Conservation (phyloP, 1,140 invertebrate genomes). For the Onthophagus taurus region DNA sequence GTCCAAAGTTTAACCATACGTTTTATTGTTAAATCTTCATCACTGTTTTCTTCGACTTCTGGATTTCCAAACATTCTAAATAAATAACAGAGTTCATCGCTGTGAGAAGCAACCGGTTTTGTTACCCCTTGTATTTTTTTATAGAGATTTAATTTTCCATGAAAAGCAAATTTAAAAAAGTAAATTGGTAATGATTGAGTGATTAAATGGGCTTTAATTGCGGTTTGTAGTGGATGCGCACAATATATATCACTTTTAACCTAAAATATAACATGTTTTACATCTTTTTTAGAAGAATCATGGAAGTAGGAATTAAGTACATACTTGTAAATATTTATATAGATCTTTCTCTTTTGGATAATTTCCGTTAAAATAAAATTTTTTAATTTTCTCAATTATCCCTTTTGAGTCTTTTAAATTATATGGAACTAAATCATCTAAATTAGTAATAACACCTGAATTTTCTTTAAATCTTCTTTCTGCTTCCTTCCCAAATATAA, state of each 20-base stretch:
- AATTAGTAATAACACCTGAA: constrained; percentile 37
- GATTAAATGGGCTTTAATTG: constrained; percentile 38
- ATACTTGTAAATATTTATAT: constrained; percentile 25
- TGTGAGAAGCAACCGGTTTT: constrained; percentile 51
- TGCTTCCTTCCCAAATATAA: constrained; percentile 24
- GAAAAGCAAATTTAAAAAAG: constrained; percentile 45
- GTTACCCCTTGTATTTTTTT: constrained; percentile 32
- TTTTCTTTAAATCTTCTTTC: constrained; percentile 32
- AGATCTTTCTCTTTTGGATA: constrained; percentile 34
- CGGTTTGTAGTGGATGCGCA: no score
- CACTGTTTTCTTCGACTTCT: constrained; percentile 29
- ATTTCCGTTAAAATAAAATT: constrained; percentile 43
- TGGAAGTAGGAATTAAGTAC: no score
- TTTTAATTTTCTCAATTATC: constrained; percentile 39
- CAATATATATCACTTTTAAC: no score
- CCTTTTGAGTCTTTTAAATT: constrained; percentile 38
- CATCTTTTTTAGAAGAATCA: neutral
- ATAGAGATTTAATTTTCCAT: constrained; percentile 42
- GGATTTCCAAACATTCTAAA: constrained; percentile 44
- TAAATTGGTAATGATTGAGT: constrained; percentile 38
- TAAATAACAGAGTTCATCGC: constrained; percentile 54
- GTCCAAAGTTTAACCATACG: constrained; percentile 47
- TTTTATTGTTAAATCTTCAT: constrained; percentile 34
- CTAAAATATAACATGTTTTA: neutral
- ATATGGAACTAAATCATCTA: constrained; percentile 40